Conservation (phyloP, 2,113 vertebrate species). For the Pipra filicauda region DNA sequence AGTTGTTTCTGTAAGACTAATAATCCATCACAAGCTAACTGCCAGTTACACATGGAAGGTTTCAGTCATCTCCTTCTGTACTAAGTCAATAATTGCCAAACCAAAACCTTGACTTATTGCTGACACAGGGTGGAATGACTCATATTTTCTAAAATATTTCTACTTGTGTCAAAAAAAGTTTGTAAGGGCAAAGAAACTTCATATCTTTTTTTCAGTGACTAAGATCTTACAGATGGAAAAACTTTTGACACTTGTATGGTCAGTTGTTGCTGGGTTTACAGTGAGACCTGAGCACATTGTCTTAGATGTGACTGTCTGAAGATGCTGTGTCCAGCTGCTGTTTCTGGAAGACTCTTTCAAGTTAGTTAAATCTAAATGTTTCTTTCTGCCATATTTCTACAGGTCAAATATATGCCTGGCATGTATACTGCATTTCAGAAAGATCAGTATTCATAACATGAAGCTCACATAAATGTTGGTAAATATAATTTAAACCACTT, state of each 20-base stretch:
- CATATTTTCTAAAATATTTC: not conserved
- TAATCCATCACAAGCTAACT: slow-evolving; percentile 23
- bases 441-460: not conserved
- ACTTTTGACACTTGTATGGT: not conserved
- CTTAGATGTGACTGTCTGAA: not conserved
- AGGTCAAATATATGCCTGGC: not conserved
- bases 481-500: not conserved
- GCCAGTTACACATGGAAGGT: not conserved
- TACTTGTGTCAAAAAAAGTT: not conserved
- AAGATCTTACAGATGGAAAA: not conserved
- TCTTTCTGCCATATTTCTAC: not conserved
- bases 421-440: not conserved
- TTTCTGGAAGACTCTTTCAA: not conserved
- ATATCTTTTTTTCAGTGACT: not conserved
- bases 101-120: not conserved
- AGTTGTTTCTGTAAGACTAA: slow-evolving; percentile 20
- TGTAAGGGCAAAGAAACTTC: not conserved
- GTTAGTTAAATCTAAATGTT: not conserved
- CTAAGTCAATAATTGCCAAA: not conserved
- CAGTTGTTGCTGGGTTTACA: not conserved
- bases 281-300: not conserved
- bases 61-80: not conserved
- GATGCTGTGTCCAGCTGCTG: not conserved
- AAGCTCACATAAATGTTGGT: not conserved
- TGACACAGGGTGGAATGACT: not conserved